A percentile compares a stretch with the other conserved stretches of the same genome.
These are phyloP conservation scores for Chlamydotis undulata DNA, from an alignment of 2,113 vertebrate genomes.

Conservation along the genomic window DNA sequence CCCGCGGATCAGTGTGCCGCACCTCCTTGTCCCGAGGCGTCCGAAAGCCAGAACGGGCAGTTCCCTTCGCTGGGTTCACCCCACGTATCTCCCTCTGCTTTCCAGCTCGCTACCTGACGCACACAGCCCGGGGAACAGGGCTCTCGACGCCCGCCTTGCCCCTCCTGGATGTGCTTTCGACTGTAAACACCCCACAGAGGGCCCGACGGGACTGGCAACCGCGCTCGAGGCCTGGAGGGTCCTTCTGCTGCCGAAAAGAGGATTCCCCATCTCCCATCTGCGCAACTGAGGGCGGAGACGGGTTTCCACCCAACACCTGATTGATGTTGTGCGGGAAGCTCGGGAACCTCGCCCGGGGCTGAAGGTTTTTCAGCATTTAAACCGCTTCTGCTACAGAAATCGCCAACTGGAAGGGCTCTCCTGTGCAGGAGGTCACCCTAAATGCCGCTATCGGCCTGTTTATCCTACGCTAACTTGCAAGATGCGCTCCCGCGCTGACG, in stretches of 20 bases:
- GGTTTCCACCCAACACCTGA: not conserved
- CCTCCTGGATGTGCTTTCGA: not conserved
- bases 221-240: not conserved
- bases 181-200: not conserved
- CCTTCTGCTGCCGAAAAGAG: not conserved
- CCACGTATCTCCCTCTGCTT: fast-evolving
- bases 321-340: not conserved
- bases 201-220: not conserved
- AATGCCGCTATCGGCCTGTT: fast-evolving
- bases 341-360: not conserved
- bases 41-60: not conserved
- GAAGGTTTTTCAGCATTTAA: not conserved
- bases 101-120: not conserved
- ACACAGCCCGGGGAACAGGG: not conserved
- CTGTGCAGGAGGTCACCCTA: not conserved
- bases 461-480: fast-evolving
- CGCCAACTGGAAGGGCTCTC: not conserved
- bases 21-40: not conserved
- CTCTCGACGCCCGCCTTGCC: not conserved
- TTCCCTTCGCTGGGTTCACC: not conserved
- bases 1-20: fast-evolving
- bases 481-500: fast-evolving
- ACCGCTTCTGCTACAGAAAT: fast-evolving
- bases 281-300: not conserved
- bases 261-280: not conserved